phyloP scores from a whole-genome alignment of 2,113 vertebrate genomes.

The Aleadryas rufinucha region DNA sequence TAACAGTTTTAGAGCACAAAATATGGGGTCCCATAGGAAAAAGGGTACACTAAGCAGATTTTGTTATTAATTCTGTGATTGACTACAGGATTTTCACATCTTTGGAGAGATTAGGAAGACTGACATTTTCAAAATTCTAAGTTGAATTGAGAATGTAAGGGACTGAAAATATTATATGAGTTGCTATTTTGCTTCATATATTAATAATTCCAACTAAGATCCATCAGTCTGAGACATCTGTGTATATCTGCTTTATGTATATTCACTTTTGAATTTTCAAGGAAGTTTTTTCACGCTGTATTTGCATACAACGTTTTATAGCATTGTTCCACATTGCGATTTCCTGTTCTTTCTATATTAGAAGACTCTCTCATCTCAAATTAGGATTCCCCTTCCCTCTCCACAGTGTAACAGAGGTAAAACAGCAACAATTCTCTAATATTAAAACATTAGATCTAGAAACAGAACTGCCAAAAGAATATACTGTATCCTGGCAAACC shows the following conservation, averaged over 20 bases:
- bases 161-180: background rate
- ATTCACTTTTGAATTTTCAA: background rate
- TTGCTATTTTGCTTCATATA: background rate
- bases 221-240: background rate
- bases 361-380: background rate
- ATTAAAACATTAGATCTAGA: background rate
- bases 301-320: background rate
- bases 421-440: background rate
- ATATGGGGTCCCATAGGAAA: background rate
- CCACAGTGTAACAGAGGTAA: background rate
- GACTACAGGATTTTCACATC: background rate
- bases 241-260: background rate
- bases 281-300: background rate
- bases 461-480: background rate
- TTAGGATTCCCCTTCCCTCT: background rate
- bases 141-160: background rate
- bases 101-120: background rate
- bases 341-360: background rate
- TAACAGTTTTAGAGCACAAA: background rate
- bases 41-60: background rate
- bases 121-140: background rate
- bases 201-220: background rate
- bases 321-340: background rate
- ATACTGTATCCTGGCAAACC: background rate
- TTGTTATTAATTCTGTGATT: background rate